phyloP scores from a whole-genome alignment of 1,140 invertebrate genomes.

The Eupeodes corollae region DNA sequence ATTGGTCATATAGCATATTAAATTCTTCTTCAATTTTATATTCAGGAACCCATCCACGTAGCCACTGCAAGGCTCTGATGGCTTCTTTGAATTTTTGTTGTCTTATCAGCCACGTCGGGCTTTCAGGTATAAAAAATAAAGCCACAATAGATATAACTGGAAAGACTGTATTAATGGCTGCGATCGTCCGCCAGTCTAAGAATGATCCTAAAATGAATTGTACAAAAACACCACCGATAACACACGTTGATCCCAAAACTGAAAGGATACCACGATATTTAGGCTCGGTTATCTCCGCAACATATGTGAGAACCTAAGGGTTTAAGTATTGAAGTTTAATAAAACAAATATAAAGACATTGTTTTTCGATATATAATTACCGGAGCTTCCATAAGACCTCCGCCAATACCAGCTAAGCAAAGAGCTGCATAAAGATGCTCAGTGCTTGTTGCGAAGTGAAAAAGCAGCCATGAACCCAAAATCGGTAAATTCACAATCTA shows the following conservation, averaged over 20 bases:
- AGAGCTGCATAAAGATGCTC: conserved; percentile 53
- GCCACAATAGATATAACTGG: conserved; percentile 52
- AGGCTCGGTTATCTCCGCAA: conserved; percentile 68
- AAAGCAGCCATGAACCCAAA: conserved; percentile 56
- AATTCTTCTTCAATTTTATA: conserved; percentile 45
- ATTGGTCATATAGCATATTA: conserved; percentile 39
- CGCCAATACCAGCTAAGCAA: conserved; percentile 55
- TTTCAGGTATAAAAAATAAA: conserved; percentile 62
- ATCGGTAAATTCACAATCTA: conserved; percentile 55
- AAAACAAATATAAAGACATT: background rate
- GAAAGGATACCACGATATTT: conserved; percentile 60
- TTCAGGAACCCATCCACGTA: conserved; percentile 53
- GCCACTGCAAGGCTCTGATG: conserved; percentile 47
- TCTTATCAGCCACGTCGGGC: conserved; percentile 60
- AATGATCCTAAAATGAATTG: conserved; percentile 57
- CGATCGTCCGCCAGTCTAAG: conserved; percentile 55
- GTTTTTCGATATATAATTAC: conserved; percentile 37
- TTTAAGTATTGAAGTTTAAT: conserved; percentile 5
- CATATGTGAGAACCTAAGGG: conserved; percentile 61
- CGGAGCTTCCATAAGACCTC: conserved; percentile 64
- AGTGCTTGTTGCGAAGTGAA: conserved; percentile 48
- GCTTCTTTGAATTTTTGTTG: conserved; percentile 48
- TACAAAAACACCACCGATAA: conserved; percentile 59
- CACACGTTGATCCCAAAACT: conserved; percentile 57
- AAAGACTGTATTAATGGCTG: conserved; percentile 52